phyloP scores from a whole-genome alignment of 1,140 invertebrate genomes.

The Rhopalosiphum maidis region DNA sequence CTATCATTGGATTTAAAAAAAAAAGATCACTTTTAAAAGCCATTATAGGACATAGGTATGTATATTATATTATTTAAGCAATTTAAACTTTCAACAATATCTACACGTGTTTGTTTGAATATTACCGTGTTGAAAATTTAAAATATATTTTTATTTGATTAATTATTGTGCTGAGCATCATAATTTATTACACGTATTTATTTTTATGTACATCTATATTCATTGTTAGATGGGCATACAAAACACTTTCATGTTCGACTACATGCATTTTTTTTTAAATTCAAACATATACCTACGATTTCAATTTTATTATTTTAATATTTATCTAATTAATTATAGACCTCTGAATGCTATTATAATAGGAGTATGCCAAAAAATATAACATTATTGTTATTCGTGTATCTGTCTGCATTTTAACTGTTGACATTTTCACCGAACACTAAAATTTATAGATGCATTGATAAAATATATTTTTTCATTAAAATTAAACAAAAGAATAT shows the following conservation, averaged over 20 bases:
- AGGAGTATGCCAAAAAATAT: not conserved
- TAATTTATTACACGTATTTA: not conserved
- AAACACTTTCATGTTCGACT: too few relatives aligned
- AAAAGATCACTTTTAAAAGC: not conserved
- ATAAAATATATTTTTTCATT: not conserved
- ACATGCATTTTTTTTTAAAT: not conserved
- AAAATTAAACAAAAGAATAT: not conserved
- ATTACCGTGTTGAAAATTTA: not conserved
- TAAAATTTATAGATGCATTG: not conserved
- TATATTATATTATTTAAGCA: not conserved
- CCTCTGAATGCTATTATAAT: not conserved
- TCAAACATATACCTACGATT: not conserved
- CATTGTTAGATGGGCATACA: too few relatives aligned
- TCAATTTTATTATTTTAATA: not conserved
- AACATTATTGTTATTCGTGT: not conserved
- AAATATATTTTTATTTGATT: not conserved
- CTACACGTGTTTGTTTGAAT: not conserved
- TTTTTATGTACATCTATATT: not conserved
- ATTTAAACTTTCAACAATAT: not conserved
- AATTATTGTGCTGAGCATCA: not conserved
- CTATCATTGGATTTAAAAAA: not conserved
- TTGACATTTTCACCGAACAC: not conserved
- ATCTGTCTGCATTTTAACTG: not conserved
- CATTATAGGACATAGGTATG: not conserved
- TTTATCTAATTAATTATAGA: not conserved